Conservation (phyloP, 2,797 vertebrate genomes). For the Tarsius wallacei region DNA sequence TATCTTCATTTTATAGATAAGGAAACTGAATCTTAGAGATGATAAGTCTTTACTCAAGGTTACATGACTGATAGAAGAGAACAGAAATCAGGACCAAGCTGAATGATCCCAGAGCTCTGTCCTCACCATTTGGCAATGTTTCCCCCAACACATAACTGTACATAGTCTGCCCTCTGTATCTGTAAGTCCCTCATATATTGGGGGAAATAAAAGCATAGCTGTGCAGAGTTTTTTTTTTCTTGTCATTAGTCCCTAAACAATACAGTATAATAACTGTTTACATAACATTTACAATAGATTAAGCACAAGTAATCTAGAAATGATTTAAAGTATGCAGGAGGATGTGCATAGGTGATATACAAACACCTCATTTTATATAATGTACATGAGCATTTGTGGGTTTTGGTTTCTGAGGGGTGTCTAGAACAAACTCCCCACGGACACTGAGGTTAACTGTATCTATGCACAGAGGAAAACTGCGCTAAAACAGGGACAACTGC, state of each 20-base stretch:
- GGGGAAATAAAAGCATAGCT: not conserved
- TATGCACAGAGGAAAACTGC: not conserved
- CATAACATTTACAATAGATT: not conserved
- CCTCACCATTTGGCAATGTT: not conserved
- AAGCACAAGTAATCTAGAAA: not conserved
- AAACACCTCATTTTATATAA: not conserved
- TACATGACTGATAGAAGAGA: not conserved
- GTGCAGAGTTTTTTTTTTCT: not conserved
- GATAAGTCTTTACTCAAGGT: not conserved
- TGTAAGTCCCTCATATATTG: too few relatives aligned
- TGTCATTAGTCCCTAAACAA: not conserved
- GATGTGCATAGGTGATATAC: not conserved
- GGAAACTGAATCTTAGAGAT: not conserved
- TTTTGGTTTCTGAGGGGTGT: not conserved
- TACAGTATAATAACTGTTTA: not conserved
- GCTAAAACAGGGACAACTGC: not conserved
- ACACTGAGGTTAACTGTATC: not conserved
- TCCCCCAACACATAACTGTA: not conserved
- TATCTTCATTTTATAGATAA: not conserved
- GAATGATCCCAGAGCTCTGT: not conserved
- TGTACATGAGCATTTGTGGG: not conserved
- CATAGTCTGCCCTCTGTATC: not conserved
- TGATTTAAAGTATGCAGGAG: not conserved
- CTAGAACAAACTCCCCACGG: not conserved
- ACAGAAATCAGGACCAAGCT: slow-evolving; percentile 38